A percentile compares a stretch with the other conserved stretches of the same genome.
These are phyloP conservation scores for Lates calcarifer DNA, from an alignment of 2,113 vertebrate genomes.

Conservation along the genomic window DNA sequence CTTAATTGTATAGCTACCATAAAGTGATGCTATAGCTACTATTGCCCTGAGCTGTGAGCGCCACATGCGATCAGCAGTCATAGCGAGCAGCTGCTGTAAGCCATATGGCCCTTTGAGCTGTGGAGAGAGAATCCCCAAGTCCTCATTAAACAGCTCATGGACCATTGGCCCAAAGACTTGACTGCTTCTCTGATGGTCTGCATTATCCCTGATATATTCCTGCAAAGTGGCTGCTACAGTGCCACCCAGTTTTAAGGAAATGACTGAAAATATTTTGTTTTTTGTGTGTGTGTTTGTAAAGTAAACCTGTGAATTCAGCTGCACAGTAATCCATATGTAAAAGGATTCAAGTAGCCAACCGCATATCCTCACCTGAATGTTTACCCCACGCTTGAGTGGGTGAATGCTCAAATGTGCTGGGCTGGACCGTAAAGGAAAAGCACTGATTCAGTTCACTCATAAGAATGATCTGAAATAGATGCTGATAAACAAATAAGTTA, in stretches of 20 bases:
- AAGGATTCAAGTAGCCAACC: background rate
- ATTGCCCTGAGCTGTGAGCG: slow-evolving; percentile 64
- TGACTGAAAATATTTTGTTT: slow-evolving; percentile 24
- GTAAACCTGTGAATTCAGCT: slow-evolving; percentile 14
- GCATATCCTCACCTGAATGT: background rate
- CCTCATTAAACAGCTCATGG: slow-evolving; percentile 79
- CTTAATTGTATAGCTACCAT: slow-evolving; percentile 59
- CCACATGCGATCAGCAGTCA: slow-evolving; percentile 70
- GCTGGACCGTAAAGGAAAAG: background rate
- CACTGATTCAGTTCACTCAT: background rate
- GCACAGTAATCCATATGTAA: background rate
- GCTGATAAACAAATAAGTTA: background rate
- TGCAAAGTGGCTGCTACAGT: slow-evolving; percentile 50
- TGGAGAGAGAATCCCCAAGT: slow-evolving; percentile 66
- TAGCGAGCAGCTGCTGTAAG: slow-evolving; percentile 76
- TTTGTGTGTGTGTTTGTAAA: slow-evolving; percentile 21
- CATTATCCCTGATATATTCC: slow-evolving; percentile 69
- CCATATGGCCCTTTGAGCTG: slow-evolving; percentile 79
- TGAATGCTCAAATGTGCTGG: background rate
- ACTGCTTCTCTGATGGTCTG: slow-evolving; percentile 61
- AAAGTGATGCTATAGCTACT: slow-evolving; percentile 62
- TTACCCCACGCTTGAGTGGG: background rate
- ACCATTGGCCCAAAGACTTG: slow-evolving; percentile 75
- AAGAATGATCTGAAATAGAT: background rate
- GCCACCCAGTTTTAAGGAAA: slow-evolving; percentile 32